Evolutionary conservation across 2,888 invertebrate genomes (phyloP).

Genomic region (Digitonthophagus gazella): DNA sequence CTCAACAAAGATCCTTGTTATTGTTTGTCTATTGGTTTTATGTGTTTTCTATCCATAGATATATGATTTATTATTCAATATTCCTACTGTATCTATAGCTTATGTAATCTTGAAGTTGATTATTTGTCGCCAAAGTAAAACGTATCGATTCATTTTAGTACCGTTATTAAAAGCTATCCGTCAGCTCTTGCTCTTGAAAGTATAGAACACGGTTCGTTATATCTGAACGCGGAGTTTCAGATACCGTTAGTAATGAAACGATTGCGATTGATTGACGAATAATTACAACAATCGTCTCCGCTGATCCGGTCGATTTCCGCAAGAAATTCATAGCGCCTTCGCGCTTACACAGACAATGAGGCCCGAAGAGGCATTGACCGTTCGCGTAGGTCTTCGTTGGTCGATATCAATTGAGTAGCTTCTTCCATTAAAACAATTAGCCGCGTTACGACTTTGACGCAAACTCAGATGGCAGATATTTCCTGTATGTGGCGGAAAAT

Average conservation of each 20-base stretch:
- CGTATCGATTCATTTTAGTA: neutral
- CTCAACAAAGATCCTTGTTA: neutral
- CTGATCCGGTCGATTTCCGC: neutral
- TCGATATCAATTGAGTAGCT: neutral
- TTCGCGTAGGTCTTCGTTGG: neutral
- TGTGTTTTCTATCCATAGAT: neutral
- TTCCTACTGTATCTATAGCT: neutral
- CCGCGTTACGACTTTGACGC: neutral
- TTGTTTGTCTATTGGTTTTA: constrained; percentile 1
- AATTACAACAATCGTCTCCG: neutral
- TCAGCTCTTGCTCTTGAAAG: neutral
- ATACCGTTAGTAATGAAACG: neutral
- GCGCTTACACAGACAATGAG: neutral
- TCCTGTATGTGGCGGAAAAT: neutral
- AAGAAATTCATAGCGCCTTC: neutral
- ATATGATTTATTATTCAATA: too few relatives aligned
- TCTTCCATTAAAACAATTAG: neutral
- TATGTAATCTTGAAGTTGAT: neutral
- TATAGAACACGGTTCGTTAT: neutral
- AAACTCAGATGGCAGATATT: neutral
- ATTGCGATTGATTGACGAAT: neutral
- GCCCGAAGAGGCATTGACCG: neutral
- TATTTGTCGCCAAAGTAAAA: neutral
- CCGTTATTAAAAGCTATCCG: neutral
- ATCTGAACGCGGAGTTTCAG: neutral